Conservation (phyloP, 2,888 invertebrate species). For the Charanyca ferruginea region DNA sequence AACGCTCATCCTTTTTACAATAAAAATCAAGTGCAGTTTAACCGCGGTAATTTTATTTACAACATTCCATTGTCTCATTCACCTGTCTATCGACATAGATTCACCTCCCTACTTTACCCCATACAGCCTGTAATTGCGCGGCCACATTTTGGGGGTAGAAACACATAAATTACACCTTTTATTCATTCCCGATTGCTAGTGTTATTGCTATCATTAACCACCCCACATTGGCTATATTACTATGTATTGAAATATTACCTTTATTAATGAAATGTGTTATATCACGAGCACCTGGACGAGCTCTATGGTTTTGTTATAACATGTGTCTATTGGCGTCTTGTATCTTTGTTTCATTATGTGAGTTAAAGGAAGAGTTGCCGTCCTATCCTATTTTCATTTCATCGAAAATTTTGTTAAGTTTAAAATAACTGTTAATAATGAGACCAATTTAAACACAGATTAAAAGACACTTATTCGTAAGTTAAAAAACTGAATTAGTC, state of each 20-base stretch:
- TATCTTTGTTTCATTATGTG: constrained; percentile 3
- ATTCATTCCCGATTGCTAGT: constrained; percentile 84
- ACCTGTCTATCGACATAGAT: constrained; percentile 58
- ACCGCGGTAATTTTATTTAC: no score
- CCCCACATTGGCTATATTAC: constrained; percentile 66
- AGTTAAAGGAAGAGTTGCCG: neutral
- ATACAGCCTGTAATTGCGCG: constrained; percentile 81
- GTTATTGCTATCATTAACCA: constrained; percentile 85
- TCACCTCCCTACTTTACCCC: constrained; percentile 68
- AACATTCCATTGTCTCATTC: no score
- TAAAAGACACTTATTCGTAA: neutral
- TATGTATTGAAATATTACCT: constrained; percentile 74
- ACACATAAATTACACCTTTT: constrained; percentile 89
- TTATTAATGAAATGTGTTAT: constrained; percentile 64
- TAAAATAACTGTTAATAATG: neutral
- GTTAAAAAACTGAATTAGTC: no score
- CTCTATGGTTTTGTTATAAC: constrained; percentile 24
- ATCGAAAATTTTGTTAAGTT: neutral
- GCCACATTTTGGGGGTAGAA: constrained; percentile 83
- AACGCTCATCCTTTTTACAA: no score
- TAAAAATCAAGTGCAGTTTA: no score
- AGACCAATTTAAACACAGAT: neutral
- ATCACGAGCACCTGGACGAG: constrained; percentile 34
- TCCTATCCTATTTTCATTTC: neutral
- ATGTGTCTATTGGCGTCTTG: neutral